A percentile compares a stretch with the other conserved stretches of the same genome.
phyloP scores from a whole-genome alignment of 2,113 vertebrate species.

The Corydoras maculifer region DNA sequence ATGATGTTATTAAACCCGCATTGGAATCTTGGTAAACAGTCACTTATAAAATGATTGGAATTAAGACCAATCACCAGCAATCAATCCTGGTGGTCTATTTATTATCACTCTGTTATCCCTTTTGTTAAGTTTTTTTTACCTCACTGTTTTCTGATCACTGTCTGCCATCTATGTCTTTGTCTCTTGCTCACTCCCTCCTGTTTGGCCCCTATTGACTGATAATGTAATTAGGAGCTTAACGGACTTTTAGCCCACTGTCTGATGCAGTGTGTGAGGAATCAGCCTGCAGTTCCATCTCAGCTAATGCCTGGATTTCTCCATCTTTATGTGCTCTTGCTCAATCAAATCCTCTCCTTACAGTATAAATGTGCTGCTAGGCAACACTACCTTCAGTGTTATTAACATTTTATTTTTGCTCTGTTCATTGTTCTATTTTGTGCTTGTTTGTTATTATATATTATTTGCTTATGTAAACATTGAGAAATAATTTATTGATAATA shows the following conservation, averaged over 20 bases:
- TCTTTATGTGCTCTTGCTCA: not conserved
- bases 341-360: not conserved
- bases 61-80: not conserved
- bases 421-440: too few relatives aligned
- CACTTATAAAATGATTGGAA: too few relatives aligned
- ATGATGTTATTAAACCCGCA: too few relatives aligned
- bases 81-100: not conserved
- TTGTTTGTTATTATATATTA: too few relatives aligned
- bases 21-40: too few relatives aligned
- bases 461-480: too few relatives aligned
- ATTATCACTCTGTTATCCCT: not conserved
- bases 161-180: not conserved
- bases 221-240: slow-evolving; percentile 31
- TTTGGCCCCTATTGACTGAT: slow-evolving; percentile 3
- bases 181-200: slow-evolving; percentile 12
- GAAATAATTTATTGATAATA: too few relatives aligned
- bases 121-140: not conserved
- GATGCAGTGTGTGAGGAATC: not conserved
- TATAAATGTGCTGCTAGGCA: not conserved
- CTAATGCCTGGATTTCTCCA: slow-evolving; percentile 4
- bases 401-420: not conserved
- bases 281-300: slow-evolving; percentile 2
- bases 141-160: not conserved
- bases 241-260: slow-evolving; percentile 16
- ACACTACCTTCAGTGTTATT: not conserved